A percentile compares a stretch with the other conserved stretches of the same genome.
These are phyloP conservation scores for Rhagoletis zephyria DNA, from an alignment of 1,140 invertebrate genomes.

Conservation along the genomic window DNA sequence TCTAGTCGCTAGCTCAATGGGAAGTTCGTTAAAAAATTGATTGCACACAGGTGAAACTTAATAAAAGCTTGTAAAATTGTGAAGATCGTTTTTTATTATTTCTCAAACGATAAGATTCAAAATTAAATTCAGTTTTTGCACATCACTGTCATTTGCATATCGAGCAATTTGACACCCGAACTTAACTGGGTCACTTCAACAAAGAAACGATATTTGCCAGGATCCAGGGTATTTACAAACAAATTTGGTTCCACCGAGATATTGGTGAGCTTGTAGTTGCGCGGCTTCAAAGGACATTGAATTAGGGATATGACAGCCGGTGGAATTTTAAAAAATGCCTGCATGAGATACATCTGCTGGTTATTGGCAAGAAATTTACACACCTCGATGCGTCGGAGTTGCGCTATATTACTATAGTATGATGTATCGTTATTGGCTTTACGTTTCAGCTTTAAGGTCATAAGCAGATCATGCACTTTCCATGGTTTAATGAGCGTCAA, in stretches of 20 bases:
- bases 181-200: not conserved
- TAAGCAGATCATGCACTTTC: not conserved
- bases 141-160: not conserved
- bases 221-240: not conserved
- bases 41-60: no score
- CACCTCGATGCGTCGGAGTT: not conserved
- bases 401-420: not conserved
- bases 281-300: not conserved
- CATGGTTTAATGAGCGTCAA: not conserved
- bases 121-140: no score
- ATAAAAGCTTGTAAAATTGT: no score
- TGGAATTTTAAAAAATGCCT: not conserved
- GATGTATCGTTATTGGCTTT: not conserved
- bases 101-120: no score
- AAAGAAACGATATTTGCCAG: not conserved
- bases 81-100: no score
- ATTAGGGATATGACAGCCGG: not conserved
- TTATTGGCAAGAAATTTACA: slow-evolving; percentile 25
- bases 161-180: not conserved
- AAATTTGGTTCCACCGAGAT: not conserved
- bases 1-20: no score
- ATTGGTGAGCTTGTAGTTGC: not conserved
- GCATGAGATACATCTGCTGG: not conserved
- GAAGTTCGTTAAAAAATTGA: no score
- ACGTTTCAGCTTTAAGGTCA: not conserved